These are phyloP conservation scores for Macropodus opercularis DNA, from an alignment of 2,797 vertebrate species.

Conservation along the genomic window DNA sequence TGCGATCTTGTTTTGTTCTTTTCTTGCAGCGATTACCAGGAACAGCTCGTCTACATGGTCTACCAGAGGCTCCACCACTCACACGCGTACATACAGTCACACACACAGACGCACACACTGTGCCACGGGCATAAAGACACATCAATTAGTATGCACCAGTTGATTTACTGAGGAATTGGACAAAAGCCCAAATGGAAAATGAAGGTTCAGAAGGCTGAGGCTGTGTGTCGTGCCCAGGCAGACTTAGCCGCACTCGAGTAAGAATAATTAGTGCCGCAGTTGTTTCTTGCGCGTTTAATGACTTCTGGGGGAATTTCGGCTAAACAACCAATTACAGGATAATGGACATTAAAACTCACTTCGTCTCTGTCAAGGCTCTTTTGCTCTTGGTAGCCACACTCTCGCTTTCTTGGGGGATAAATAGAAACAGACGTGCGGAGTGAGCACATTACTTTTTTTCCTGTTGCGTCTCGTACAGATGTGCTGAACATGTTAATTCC, in stretches of 20 bases:
- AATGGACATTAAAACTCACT: slow-evolving; percentile 12
- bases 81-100: too few relatives aligned
- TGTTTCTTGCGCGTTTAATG: slow-evolving; percentile 19
- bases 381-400: slow-evolving; percentile 2
- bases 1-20: not conserved
- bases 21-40: slow-evolving; percentile 21
- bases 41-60: slow-evolving; percentile 41
- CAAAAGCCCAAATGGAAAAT: slow-evolving; percentile 45
- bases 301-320: slow-evolving; percentile 30
- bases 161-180: slow-evolving; percentile 52
- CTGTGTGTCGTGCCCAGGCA: not conserved
- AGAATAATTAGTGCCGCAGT: slow-evolving; percentile 35
- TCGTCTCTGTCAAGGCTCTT: not conserved
- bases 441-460: slow-evolving; percentile 3
- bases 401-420: slow-evolving; percentile 1
- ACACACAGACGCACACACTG: slow-evolving; percentile 19
- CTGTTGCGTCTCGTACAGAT: not conserved
- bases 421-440: not conserved
- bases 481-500: slow-evolving; percentile 28
- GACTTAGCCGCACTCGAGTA: slow-evolving; percentile 4
- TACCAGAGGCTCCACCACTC: slow-evolving; percentile 21
- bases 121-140: slow-evolving; percentile 55
- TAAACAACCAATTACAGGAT: slow-evolving; percentile 41
- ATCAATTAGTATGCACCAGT: slow-evolving; percentile 68
- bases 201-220: slow-evolving; percentile 35